Evolutionary conservation across 2,113 vertebrate genomes (phyloP).

Genomic region (Sitta europaea): DNA sequence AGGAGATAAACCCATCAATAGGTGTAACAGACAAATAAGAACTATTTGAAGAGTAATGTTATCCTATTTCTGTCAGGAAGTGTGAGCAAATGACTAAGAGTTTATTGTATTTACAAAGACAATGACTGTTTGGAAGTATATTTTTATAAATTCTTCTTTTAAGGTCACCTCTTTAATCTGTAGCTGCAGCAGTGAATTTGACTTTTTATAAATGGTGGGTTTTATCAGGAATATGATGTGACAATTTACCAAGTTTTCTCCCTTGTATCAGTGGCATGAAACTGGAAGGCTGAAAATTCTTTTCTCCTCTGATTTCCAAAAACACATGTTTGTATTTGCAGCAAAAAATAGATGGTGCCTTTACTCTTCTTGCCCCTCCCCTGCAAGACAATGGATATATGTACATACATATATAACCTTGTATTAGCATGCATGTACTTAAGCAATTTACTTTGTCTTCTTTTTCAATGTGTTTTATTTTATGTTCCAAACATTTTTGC

Average conservation of each 20-base stretch:
- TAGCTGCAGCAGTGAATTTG: conserved; percentile 41
- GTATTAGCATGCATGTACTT: not conserved
- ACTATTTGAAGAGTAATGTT: conserved; percentile 58
- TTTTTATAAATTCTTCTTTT: not conserved
- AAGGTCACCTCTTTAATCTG: conserved; percentile 54
- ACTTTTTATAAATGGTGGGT: conserved; percentile 40
- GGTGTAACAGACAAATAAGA: conserved; percentile 50
- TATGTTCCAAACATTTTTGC: not conserved
- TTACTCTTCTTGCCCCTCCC: not conserved
- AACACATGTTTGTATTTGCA: not conserved
- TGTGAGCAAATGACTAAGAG: conserved; percentile 27
- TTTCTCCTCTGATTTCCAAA: not conserved
- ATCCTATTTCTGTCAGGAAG: conserved; percentile 55
- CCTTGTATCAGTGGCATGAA: not conserved
- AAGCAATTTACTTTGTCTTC: not conserved
- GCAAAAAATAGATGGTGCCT: not conserved
- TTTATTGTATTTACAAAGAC: conserved; percentile 45
- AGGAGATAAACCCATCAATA: conserved; percentile 66
- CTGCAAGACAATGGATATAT: not conserved
- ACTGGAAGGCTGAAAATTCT: not conserved
- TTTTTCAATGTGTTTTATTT: not conserved
- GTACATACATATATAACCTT: not conserved
- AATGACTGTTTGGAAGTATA: conserved; percentile 17
- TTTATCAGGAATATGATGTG: conserved; percentile 53
- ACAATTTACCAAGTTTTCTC: conserved; percentile 22